phyloP scores from a whole-genome alignment of 1,140 invertebrate genomes.

The Adoxophyes honmai region DNA sequence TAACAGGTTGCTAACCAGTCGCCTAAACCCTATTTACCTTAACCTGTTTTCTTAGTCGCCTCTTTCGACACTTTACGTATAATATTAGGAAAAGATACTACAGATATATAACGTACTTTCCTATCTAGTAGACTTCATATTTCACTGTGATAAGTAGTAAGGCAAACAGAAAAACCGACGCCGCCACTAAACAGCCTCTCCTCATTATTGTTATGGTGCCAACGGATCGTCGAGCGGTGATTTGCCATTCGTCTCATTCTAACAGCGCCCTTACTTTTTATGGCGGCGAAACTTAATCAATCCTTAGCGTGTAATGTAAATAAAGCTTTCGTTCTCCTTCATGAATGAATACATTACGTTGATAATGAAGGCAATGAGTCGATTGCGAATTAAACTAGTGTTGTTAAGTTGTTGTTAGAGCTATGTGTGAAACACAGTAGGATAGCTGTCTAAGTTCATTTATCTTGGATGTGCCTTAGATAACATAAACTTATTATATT shows the following conservation, averaged over 20 bases:
- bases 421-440: too few species aligned
- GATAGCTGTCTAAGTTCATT: too few species aligned
- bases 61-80: too few species aligned
- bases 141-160: not conserved
- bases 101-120: not conserved
- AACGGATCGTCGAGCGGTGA: constrained; percentile 20
- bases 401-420: too few species aligned
- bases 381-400: too few species aligned
- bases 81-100: not conserved
- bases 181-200: constrained; percentile 16
- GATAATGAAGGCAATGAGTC: too few species aligned
- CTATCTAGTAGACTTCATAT: not conserved
- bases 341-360: not conserved
- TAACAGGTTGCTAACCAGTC: too few species aligned
- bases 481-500: too few species aligned
- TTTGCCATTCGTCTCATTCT: constrained; percentile 23
- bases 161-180: not conserved
- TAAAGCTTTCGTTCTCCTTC: not conserved
- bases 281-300: constrained; percentile 27
- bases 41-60: too few species aligned
- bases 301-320: constrained; percentile 10
- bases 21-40: too few species aligned
- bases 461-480: too few species aligned
- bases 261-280: constrained; percentile 17
- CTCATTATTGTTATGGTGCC: constrained; percentile 19